phyloP scores from a whole-genome alignment of 30 jellyfish, hydroid and myxozoan genomes.

The Clytia hemisphaerica region DNA sequence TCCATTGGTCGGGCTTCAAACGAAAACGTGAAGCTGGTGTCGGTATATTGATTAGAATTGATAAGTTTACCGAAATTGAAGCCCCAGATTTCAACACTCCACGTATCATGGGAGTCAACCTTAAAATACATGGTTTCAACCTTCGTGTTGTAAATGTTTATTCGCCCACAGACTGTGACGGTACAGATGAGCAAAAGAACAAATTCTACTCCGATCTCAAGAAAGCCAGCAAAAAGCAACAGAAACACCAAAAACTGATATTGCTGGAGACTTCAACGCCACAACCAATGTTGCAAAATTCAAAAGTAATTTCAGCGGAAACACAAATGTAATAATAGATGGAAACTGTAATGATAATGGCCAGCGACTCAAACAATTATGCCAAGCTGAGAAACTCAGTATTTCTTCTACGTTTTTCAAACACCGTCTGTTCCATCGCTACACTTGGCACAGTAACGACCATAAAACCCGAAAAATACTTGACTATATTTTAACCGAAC shows the following conservation, averaged over 20 bases:
- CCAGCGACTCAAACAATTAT: neutral
- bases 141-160: neutral
- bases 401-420: neutral
- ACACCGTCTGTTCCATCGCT: constrained; percentile 8
- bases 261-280: constrained; percentile 6
- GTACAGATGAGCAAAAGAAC: neutral
- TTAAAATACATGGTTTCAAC: neutral
- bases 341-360: neutral
- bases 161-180: constrained; percentile 3
- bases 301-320: no score
- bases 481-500: no score
- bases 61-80: neutral
- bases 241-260: neutral
- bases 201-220: neutral
- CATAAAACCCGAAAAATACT: no score
- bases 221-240: neutral
- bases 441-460: no score
- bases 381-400: neutral
- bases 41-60: neutral
- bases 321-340: no score
- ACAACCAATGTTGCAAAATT: no score
- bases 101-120: neutral
- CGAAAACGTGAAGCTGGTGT: constrained; percentile 12
- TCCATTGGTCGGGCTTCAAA: neutral
- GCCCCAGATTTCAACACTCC: neutral